These are phyloP conservation scores for Spondyliosoma cantharus DNA, from an alignment of 2,797 vertebrate genomes.

Conservation along the genomic window DNA sequence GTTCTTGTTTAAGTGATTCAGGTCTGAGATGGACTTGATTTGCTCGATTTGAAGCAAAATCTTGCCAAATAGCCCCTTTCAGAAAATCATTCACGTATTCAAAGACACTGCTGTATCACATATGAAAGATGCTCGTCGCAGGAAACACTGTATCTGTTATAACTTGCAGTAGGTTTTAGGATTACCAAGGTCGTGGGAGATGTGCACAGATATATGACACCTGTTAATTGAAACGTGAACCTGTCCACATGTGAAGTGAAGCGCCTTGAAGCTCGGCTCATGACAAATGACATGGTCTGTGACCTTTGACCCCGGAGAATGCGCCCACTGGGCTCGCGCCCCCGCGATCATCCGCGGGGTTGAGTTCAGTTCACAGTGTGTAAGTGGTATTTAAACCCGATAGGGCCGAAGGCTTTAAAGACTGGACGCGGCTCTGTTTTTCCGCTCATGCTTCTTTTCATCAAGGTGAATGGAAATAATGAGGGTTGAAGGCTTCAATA, in stretches of 20 bases:
- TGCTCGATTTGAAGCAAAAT: slow-evolving; percentile 9
- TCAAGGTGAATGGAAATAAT: slow-evolving; percentile 76
- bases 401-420: slow-evolving; percentile 68
- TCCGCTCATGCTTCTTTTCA: slow-evolving; percentile 74
- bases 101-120: background rate
- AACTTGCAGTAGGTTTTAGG: slow-evolving; percentile 42
- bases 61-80: background rate
- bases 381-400: slow-evolving; percentile 70
- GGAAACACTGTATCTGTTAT: slow-evolving; percentile 41
- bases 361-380: slow-evolving; percentile 69
- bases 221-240: slow-evolving; percentile 74
- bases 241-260: slow-evolving; percentile 53
- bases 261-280: slow-evolving; percentile 53
- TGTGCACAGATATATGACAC: slow-evolving; percentile 67
- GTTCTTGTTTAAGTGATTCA: background rate
- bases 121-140: slow-evolving; percentile 15
- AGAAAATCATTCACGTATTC: background rate
- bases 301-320: slow-evolving; percentile 65
- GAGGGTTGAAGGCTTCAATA: slow-evolving; percentile 51
- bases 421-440: slow-evolving; percentile 71
- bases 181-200: slow-evolving; percentile 57
- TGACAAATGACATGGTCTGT: slow-evolving; percentile 67
- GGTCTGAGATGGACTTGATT: background rate
- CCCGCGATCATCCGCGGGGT: slow-evolving; percentile 46
- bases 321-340: slow-evolving; percentile 42